Evolutionary conservation across 2,797 vertebrate species (phyloP).

Genomic region (Leptodactylus fallax): DNA sequence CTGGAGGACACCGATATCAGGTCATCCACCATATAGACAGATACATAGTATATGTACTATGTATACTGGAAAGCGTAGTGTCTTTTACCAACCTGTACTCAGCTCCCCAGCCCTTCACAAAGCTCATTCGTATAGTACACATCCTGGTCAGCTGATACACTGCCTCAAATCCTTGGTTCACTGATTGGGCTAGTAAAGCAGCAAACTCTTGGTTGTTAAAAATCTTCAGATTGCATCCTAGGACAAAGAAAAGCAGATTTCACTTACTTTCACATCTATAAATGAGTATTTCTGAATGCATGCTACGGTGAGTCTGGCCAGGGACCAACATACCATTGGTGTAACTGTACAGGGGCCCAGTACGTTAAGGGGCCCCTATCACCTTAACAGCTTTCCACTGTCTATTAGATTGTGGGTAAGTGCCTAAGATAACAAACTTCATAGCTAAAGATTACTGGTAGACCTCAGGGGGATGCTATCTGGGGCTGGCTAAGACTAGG

Average conservation of each 20-base stretch:
- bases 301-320: background rate
- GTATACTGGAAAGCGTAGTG: too few relatives aligned
- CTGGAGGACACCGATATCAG: background rate
- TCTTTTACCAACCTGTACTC: conserved; percentile 98
- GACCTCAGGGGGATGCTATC: too few relatives aligned
- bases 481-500: too few relatives aligned
- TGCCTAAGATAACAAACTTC: too few relatives aligned
- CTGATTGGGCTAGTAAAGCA: conserved; percentile 92
- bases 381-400: too few relatives aligned
- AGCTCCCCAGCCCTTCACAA: conserved; percentile 97
- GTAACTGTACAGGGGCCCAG: too few relatives aligned
- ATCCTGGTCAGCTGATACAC: conserved; percentile 97
- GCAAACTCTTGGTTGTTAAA: conserved; percentile 99
- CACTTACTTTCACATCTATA: background rate
- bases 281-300: background rate
- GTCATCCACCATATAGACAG: background rate
- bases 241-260: background rate
- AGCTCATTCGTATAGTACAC: conserved; percentile 99
- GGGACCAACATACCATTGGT: too few relatives aligned
- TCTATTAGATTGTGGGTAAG: too few relatives aligned
- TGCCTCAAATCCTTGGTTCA: conserved; percentile 97
- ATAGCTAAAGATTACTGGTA: too few relatives aligned
- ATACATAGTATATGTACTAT: too few relatives aligned
- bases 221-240: conserved; percentile 98
- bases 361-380: too few relatives aligned